phyloP scores from a whole-genome alignment of 2,113 vertebrate species.

The Lucifuga dentata region DNA sequence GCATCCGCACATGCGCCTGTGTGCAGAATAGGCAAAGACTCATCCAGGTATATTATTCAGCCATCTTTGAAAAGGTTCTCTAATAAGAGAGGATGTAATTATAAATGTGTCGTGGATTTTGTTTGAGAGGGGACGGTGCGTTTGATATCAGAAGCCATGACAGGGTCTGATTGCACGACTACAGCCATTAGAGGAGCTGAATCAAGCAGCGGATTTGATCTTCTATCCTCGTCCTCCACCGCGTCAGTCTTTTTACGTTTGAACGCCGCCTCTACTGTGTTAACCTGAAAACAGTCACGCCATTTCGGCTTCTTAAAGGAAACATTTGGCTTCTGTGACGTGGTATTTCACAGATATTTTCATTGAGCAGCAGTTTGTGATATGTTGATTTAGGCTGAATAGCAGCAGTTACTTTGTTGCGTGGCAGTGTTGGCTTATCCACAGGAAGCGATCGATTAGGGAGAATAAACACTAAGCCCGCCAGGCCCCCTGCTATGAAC shows the following conservation, averaged over 20 bases:
- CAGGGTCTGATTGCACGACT: conserved; percentile 51
- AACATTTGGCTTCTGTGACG: neutral
- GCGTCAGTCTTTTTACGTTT: conserved; percentile 20
- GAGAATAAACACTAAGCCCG: conserved; percentile 74
- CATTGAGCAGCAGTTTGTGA: too few relatives aligned
- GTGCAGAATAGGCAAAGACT: conserved; percentile 31
- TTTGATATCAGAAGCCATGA: conserved; percentile 46
- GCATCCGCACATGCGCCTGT: conserved; percentile 1
- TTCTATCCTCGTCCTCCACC: neutral
- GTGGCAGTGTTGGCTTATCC: conserved; percentile 69
- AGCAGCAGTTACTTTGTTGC: conserved; percentile 73
- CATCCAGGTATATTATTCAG: conserved; percentile 66
- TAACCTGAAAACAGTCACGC: conserved; percentile 25
- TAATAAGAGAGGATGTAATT: conserved; percentile 76
- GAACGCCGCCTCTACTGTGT: conserved; percentile 14
- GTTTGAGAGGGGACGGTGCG: conserved; percentile 53
- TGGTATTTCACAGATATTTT: conserved; percentile 4
- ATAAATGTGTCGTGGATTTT: conserved; percentile 70
- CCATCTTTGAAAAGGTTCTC: conserved; percentile 55
- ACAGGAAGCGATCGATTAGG: conserved; percentile 73
- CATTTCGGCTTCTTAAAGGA: conserved; percentile 20
- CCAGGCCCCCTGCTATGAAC: conserved; percentile 57
- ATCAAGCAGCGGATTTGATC: conserved; percentile 22
- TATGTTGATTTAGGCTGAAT: conserved; percentile 68
- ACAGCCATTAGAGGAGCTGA: conserved; percentile 34